Evolutionary conservation across 2,888 invertebrate species (phyloP), one percentile per base, ranked within the genome.

Genomic region (Phragmatobia fuliginosa): DNA sequence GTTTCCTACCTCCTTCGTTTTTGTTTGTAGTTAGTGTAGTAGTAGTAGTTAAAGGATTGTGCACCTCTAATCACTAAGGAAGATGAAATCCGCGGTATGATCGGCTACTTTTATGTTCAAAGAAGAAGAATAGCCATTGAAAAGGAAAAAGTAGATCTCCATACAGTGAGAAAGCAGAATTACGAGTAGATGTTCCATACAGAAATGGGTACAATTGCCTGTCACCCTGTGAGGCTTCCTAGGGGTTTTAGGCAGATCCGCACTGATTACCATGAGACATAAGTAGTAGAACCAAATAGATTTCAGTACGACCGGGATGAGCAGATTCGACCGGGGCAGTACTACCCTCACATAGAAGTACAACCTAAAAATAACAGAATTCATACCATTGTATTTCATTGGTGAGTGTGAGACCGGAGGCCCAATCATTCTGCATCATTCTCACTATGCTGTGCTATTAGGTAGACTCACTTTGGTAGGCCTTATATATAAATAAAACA

Each of bases 101-200:
- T 95, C 14, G 94, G 94, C 73, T 92, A 87, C 71, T 85, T 77
- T 62, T 93, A 91, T 72, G 82, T 89, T 25, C 89, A 91, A 52
- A 92, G 94, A 73, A 87, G 91, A 70, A 88, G 93, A 75, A 92
- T 91, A 73, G 84, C 73, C 87, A 76, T 68, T 87, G 88, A 36
- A 93, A 94, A 66, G 85, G 86, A 3, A 82, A 94, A 74, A 91
- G 83, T 85, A 85, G 91, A 32, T 85, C 95, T 60, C 95, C 95
- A 21, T 95, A 94, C 67, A 95, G 95, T 85, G 95, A 95, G 82
- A 94, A 94, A 74, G 94, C 94, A 41, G 93, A 94, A 67, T 83
- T 93, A n/a, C n/a, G n/a, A n/a, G n/a, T n/a, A 64, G 94, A 94
- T 61, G 77, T 87, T 52, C 91, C 92, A 8, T 94, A 92, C 75